Evolutionary conservation across 2,113 vertebrate species (phyloP), one percentile per base, ranked within the genome.

Genomic region (Corvus moneduloides): DNA sequence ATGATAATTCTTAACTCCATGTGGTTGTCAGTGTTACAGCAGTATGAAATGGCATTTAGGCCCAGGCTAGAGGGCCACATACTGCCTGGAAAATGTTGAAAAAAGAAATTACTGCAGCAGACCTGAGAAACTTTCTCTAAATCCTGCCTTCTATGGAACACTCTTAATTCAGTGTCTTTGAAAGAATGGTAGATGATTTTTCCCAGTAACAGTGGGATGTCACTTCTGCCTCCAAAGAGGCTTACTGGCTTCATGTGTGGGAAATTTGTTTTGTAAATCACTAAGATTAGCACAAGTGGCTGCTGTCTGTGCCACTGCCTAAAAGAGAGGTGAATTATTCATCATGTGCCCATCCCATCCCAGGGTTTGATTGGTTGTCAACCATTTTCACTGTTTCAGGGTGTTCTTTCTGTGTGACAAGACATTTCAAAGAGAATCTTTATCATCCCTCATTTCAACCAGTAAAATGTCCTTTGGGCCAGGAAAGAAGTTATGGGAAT

Each of bases 401-500:
- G 51, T 63, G 78, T 76, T 64, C 35, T 43, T 58, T 39, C 90
- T 91, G 33, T 74, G 68, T 90, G 90, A 91, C 76, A 77, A 89
- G 86, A 56, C 69, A 28, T 94, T 93, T 93, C 76, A 90, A 90
- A 93, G 82, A 90, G 90, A 77, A 76, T 78, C 86, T 87, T 87
- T 92, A 93, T 95, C 96, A 94, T 95, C 54, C 72, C 24, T 92
- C 51, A 44, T 92, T 85, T 63, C 66, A 92, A 78, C 43, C 7
- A 13, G 56, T 77, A 64, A 91, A 80, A 91, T 35, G 46, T 63
- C 56, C 77, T 93, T 84, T 71, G 82, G 92, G 62, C 84, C 37
- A 63, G 72, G 79, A 87, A 91, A 83, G 74, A 86, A 75, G 72
- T 93, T 91, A 78, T 87, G 95, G 94, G 95, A 96, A 96, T 93